These are phyloP conservation scores for Drosophila diplacantha DNA, from an alignment of 2,888 invertebrate genomes.

Conservation along the genomic window DNA sequence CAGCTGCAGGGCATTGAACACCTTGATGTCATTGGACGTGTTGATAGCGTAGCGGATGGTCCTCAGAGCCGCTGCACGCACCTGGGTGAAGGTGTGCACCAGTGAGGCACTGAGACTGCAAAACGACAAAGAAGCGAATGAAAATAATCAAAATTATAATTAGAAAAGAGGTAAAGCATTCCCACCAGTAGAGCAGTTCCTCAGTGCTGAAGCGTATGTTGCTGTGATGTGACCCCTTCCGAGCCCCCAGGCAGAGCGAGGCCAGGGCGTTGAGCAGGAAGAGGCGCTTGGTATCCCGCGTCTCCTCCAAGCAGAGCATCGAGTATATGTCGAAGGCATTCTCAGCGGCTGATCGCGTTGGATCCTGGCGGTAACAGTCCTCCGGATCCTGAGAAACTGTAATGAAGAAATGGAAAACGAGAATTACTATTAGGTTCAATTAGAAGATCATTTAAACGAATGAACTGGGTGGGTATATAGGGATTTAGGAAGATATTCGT, in stretches of 20 bases:
- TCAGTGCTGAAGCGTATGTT: constrained; percentile 85
- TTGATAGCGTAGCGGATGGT: constrained; percentile 90
- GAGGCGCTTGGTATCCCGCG: constrained; percentile 87
- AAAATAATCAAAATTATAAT: not conserved
- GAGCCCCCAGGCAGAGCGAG: constrained; percentile 80
- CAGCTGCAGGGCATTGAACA: constrained; percentile 88
- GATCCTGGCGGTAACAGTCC: constrained; percentile 83
- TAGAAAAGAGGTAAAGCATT: not conserved
- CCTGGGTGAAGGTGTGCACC: constrained; percentile 91
- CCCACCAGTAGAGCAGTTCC: constrained; percentile 89
- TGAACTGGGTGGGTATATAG: not conserved
- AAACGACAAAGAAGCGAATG: constrained; percentile 34
- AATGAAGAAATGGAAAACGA: constrained; percentile 5
- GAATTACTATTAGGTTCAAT: not conserved
- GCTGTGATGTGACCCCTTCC: constrained; percentile 51
- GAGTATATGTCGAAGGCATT: constrained; percentile 83
- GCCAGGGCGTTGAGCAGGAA: constrained; percentile 93
- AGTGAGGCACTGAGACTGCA: constrained; percentile 89
- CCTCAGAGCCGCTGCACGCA: constrained; percentile 92
- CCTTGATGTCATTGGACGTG: constrained; percentile 86
- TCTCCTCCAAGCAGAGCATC: constrained; percentile 80
- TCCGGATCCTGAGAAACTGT: constrained; percentile 78
- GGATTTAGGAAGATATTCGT: too few relatives aligned
- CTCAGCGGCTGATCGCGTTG: constrained; percentile 81
- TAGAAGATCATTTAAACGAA: not conserved